Percentiles rank a stretch among this genome's conserved stretches.
These are phyloP conservation scores for Philereme transversata DNA, from an alignment of 2,888 invertebrate species.

Conservation along the genomic window DNA sequence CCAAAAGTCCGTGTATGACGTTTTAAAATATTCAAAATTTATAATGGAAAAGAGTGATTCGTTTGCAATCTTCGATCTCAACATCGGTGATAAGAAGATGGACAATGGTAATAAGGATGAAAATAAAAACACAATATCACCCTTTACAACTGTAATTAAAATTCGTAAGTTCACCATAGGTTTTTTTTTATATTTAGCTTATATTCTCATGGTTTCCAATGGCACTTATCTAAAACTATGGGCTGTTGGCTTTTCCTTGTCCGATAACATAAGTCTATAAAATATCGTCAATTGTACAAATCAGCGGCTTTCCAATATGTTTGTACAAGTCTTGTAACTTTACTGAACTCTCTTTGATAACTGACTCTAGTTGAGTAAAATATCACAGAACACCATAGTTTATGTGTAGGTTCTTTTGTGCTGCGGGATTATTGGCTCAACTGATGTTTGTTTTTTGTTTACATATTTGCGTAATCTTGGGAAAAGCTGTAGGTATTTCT, in stretches of 20 bases:
- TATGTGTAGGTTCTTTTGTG: too few species aligned
- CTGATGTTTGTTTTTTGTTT: slow-evolving; percentile 31
- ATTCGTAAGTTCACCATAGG: slow-evolving; percentile 65
- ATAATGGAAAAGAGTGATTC: slow-evolving; percentile 67
- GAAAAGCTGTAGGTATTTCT: slow-evolving; percentile 10
- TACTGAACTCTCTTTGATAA: too few species aligned
- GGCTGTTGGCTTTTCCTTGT: too few species aligned
- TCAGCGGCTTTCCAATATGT: too few species aligned
- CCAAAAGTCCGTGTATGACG: slow-evolving; percentile 9
- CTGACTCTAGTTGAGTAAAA: too few species aligned
- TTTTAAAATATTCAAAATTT: slow-evolving; percentile 8
- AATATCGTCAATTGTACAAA: too few species aligned
- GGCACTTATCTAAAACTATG: slow-evolving; percentile 20
- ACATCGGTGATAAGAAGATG: slow-evolving; percentile 60
- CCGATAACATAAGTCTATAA: too few species aligned
- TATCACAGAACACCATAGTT: too few species aligned
- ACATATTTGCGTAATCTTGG: slow-evolving; percentile 28
- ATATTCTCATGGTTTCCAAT: too few species aligned
- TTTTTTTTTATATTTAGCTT: slow-evolving; percentile 2
- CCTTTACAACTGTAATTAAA: slow-evolving; percentile 65
- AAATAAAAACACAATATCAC: slow-evolving; percentile 50
- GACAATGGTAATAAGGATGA: slow-evolving; percentile 44
- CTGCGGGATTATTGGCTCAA: too few species aligned
- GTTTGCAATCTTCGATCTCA: slow-evolving; percentile 71
- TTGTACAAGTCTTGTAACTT: too few species aligned